These are phyloP conservation scores for Mustela lutreola DNA, from an alignment of 2,113 vertebrate species.

Conservation along the genomic window DNA sequence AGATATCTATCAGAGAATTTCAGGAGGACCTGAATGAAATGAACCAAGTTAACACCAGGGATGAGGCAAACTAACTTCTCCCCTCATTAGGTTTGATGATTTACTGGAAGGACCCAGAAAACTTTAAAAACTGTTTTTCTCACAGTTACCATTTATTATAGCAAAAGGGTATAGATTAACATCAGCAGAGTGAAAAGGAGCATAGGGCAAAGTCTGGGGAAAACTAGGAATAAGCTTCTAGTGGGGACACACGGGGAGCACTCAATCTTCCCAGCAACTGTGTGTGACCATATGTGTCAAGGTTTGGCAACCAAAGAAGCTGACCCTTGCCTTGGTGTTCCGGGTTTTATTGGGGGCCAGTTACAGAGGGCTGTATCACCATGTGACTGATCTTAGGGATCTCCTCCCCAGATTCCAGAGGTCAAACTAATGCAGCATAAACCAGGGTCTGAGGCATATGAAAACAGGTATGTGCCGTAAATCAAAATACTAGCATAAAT, in stretches of 20 bases:
- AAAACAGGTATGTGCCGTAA: neutral
- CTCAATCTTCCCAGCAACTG: neutral
- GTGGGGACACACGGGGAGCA: neutral
- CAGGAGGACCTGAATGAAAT: neutral
- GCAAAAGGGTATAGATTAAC: neutral
- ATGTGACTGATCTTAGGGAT: neutral
- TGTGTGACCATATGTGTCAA: neutral
- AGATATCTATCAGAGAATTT: neutral
- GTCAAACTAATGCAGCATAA: neutral
- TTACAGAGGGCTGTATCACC: neutral
- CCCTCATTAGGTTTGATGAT: neutral
- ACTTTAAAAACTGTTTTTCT: neutral
- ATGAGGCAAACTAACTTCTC: neutral
- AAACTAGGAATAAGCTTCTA: neutral
- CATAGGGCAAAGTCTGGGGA: neutral
- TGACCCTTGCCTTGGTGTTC: neutral
- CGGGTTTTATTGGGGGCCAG: neutral
- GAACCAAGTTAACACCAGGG: neutral
- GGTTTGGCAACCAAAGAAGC: neutral
- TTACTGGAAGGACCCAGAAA: neutral
- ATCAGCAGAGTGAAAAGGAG: neutral
- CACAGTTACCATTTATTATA: neutral
- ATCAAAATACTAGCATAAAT: neutral
- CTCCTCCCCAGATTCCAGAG: neutral
- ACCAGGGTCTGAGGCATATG: neutral